A percentile compares a stretch with the other conserved stretches of the same genome.
phyloP scores from a whole-genome alignment of 2,797 vertebrate genomes.

The Apogon talboti region DNA sequence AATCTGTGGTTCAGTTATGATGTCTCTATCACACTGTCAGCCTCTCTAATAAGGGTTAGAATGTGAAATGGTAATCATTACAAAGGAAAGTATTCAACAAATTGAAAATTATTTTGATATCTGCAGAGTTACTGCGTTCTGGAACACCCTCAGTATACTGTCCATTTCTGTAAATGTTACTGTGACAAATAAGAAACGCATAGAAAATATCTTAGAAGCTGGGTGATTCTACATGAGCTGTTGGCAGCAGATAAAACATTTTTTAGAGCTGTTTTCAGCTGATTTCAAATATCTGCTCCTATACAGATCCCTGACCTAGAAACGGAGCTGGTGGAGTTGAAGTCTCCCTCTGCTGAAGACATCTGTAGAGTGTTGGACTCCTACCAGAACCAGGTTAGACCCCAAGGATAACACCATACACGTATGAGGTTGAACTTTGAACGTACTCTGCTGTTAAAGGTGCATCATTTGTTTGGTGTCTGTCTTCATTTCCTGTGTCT shows the following conservation, averaged over 20 bases:
- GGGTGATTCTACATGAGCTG: too few species aligned
- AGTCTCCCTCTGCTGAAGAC: slow-evolving; percentile 85
- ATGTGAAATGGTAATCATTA: too few species aligned
- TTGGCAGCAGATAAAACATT: not conserved
- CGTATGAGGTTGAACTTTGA: not conserved
- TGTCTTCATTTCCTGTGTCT: slow-evolving; percentile 1
- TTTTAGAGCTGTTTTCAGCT: not conserved
- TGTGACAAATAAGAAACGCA: too few species aligned
- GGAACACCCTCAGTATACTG: too few species aligned
- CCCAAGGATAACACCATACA: not conserved
- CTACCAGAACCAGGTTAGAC: slow-evolving; percentile 88
- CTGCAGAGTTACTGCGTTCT: too few species aligned
- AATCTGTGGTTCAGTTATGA: too few species aligned
- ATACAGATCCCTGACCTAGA: slow-evolving; percentile 88
- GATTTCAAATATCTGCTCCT: not conserved
- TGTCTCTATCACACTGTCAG: too few species aligned
- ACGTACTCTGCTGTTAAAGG: not conserved
- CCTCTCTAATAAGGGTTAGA: too few species aligned
- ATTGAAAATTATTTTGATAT: too few species aligned
- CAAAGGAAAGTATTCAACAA: too few species aligned
- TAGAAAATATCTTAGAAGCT: too few species aligned
- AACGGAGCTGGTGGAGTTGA: slow-evolving; percentile 88
- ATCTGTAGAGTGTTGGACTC: slow-evolving; percentile 86
- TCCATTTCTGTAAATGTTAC: too few species aligned
- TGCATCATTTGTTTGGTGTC: not conserved